phyloP scores from a whole-genome alignment of 2,113 vertebrate genomes.

The Felis chaus region DNA sequence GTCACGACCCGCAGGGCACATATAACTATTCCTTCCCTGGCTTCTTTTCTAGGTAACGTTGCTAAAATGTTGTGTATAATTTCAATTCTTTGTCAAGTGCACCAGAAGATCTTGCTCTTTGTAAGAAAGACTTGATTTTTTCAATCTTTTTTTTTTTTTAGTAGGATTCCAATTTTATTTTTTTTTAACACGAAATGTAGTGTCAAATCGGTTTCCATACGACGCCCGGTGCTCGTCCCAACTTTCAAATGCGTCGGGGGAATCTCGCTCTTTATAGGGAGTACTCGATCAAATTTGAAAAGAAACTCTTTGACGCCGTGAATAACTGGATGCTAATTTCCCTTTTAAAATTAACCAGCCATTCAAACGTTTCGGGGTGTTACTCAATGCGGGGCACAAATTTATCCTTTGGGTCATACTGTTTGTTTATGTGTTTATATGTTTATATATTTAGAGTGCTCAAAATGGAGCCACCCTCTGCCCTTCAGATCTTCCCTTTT shows the following conservation, averaged over 20 bases:
- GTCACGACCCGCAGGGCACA: background rate
- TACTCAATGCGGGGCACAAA: conserved; percentile 33
- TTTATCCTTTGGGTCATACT: conserved; percentile 54
- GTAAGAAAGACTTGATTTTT: conserved; percentile 25
- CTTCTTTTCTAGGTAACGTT: conserved; percentile 26
- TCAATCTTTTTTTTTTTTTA: too few relatives aligned
- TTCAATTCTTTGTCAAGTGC: background rate
- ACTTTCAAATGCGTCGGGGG: background rate
- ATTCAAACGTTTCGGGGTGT: conserved; percentile 28
- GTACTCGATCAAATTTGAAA: conserved; percentile 37
- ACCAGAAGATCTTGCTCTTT: conserved; percentile 27
- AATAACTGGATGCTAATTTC: conserved; percentile 13
- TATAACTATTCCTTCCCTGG: background rate
- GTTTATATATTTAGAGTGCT: conserved; percentile 66
- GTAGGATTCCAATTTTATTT: too few relatives aligned
- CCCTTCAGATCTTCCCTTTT: conserved; percentile 66
- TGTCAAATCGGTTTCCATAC: too few relatives aligned
- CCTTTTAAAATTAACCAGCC: conserved; percentile 44
- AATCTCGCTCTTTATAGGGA: conserved; percentile 38
- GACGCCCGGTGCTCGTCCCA: too few relatives aligned
- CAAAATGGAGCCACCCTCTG: conserved; percentile 58
- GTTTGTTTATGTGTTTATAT: conserved; percentile 56
- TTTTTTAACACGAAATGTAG: too few relatives aligned
- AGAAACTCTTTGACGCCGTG: conserved; percentile 31
- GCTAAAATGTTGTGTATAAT: background rate